Evolutionary conservation across 2,888 invertebrate species (phyloP), one percentile per base, ranked within the genome.

Genomic region (Ophioninae sp.): DNA sequence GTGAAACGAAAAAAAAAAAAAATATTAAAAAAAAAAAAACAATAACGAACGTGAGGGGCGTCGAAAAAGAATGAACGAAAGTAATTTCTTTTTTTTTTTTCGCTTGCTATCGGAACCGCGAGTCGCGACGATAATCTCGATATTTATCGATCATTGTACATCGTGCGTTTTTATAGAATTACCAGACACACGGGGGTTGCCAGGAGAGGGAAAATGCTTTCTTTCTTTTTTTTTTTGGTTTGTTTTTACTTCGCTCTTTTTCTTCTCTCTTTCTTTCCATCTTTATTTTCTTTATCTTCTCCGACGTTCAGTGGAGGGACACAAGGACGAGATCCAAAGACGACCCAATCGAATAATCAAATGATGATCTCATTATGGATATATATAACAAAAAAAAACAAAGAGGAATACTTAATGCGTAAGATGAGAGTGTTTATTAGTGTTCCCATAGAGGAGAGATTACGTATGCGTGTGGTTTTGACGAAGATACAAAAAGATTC

Each of bases 281-380:
- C 50, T 30, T 30, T 30, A 30, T 3, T 68, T 68, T 23, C 10
- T 41, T 64, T 37, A 59, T 59, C 7, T 30, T 50, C 50, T 64
- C 21, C 39, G 39, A 1, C 76, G 85, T 83, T 83, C 85, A 86
- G 86, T 85, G 87, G 86, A 79, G 86, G 88, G 87, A 88, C 89
- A 88, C 87, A 90, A 91, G 90, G 90, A 90, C 91, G 91, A 92
- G 92, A 92, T 92, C 93, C 92, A 93, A 93, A 93, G 92, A 93
- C 92, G 92, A 93, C 90, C 92, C 90, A 91, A 93, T 91, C 91
- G 89, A 92, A 92, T 92, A 92, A 93, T 93, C 93, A 93, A 93
- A 92, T 89, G 90, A 91, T 92, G 93, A 93, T 93, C 93, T 93
- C 93, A 93, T 92, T 93, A 93, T 80, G 89, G 89, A 91, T 92